Base-by-base conservation (phyloP, 2,888 invertebrate genomes). In the Cosmia trapezina region DNA sequence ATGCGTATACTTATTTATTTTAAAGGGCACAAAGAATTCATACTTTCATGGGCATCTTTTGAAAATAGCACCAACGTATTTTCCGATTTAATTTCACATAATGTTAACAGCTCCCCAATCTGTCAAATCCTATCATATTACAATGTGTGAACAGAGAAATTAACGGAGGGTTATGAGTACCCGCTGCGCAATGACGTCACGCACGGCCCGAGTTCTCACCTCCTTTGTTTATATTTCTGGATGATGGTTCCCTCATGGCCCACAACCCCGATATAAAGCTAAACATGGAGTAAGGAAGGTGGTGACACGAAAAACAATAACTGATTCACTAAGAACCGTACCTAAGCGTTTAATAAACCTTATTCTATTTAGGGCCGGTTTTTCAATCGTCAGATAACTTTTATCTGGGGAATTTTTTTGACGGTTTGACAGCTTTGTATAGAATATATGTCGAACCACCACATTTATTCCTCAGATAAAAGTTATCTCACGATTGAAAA, bases 241-340 rank as follows among this genome's bases (percentile, higher is more conserved):
- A 60, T 74, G 78, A 84, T 72, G 74, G 51, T 76, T 84, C 61
- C 81, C 68, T 80, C 69, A 83, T 76, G 84, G 81, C 83, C 60
- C 43, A 61, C 62, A 68, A 65, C 56, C 51, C 56, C 53, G 53
- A 79, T 62, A 61, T 57, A 64, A 79, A 83, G 45, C 70, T 74
- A 83, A 83, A 80, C 63, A 83, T 70, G 63, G 60, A 37, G 14
- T 28, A n/a, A 51, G 28, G 49, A 74, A 61, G 22, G 17, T 54
- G n/a, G 45, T 33, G 57, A 53, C 64, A 51, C 28, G 14, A 53
- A 63, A 49, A 37, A 53, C 12, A 63, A 51, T 14, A 47, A 51
- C 33, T 11, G 33, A 33, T 22, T 49, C 57, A 53, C 57, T 53
- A 45, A 79, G 62, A 72, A 72, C 22, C 43, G 57, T 71, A n/a